Base-by-base conservation (phyloP, 2,888 invertebrate species). In the Sympetrum striolatum region DNA sequence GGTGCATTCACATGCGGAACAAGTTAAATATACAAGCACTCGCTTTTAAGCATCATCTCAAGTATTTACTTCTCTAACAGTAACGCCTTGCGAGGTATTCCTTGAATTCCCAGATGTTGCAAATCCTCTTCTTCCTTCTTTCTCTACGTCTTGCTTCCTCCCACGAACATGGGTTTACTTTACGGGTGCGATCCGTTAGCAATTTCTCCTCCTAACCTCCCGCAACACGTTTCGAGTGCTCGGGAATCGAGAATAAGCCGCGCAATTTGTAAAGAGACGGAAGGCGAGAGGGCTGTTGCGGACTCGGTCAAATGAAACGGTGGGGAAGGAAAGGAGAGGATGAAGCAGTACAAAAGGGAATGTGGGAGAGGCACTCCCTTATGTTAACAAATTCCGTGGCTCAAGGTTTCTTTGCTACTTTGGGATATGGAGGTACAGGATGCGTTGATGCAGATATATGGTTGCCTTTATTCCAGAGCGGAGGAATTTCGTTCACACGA, bases 181-280 rank as follows among this genome's bases (percentile, higher is more conserved):
- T 73, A 73, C 73, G 73, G 53, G 3, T 25, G 73, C 73, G 73
- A 73, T 73, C 73, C 73, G 73, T 73, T 73, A 25, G 73, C 73
- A 73, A 31, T 73, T 31, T 73, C 58, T 58, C 82, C 35, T 22
- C 80, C n/a, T 81, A 39, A 81, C 8, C 81, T 44, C 86, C 64
- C 86, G 18, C 60, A 64, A 86, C 86, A 86, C 86, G 60, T 86
- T 86, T 86, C 60, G 86, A 58, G 86, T 86, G 31, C 82, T 53
- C 53, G 22, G 60, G 86, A 86, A 86, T 86, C 86, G 37, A n/a
- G 60, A 60, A 60, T 86, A 86, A 86, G 86, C 86, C 60, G 39
- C 60, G 86, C 64, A 60, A 86, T 86, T 86, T 86, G 86, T 86
- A 60, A 86, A 86, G 86, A 86, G 58, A 58, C 53, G 58, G 82